A percentile compares a stretch with the other conserved stretches of the same genome.
Conservation (phyloP, 2,113 vertebrate genomes). For the Cavia porcellus region DNA sequence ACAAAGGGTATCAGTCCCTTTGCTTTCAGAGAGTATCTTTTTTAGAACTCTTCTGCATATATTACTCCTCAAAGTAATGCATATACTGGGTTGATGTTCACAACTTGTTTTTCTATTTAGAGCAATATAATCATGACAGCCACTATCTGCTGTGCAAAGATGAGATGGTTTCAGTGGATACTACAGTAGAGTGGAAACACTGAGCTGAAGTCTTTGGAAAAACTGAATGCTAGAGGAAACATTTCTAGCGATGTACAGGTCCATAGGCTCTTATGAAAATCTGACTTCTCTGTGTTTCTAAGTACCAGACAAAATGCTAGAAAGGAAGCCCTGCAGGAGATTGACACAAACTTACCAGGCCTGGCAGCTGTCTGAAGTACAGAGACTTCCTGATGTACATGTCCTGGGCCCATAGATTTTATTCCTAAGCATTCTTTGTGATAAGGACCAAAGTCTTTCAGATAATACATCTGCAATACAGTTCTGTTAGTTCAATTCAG, state of each 20-base stretch:
- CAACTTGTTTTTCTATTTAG: slow-evolving; percentile 22
- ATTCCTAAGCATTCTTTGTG: neutral
- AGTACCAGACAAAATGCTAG: neutral
- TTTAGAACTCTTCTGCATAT: neutral
- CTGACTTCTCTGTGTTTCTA: neutral
- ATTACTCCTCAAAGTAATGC: neutral
- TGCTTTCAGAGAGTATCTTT: neutral
- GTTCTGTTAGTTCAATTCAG: neutral
- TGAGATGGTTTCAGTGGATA: neutral
- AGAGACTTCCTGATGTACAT: neutral
- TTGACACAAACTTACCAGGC: neutral
- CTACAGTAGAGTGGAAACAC: neutral
- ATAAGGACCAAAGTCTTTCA: neutral
- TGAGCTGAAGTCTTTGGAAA: slow-evolving; percentile 3
- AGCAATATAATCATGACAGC: slow-evolving; percentile 58
- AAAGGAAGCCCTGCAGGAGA: neutral
- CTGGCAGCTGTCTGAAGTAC: neutral
- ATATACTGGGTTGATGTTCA: slow-evolving; percentile 23
- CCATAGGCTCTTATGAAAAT: neutral
- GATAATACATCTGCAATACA: neutral
- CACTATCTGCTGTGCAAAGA: neutral
- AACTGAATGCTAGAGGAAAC: neutral
- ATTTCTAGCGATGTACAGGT: slow-evolving; percentile 25
- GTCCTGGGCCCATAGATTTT: neutral
- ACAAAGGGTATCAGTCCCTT: neutral